Conservation (phyloP, 2,888 invertebrate species). For the Cosmia trapezina region DNA sequence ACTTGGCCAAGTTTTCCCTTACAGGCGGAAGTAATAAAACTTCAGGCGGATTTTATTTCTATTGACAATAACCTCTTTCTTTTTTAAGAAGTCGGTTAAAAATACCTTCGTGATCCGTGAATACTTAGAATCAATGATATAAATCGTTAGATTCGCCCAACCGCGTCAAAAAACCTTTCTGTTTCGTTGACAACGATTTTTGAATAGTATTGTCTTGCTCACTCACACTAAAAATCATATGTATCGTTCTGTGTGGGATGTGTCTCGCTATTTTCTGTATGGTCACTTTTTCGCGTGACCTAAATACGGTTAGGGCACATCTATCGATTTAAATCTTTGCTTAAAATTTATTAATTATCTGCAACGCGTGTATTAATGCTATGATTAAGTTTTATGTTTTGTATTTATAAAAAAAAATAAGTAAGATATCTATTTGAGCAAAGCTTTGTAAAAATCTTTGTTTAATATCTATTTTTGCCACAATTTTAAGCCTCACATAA, state of each 20-base stretch:
- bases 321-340: neutral
- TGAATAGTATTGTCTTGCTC: neutral
- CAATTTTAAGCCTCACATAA: conserved; percentile 50
- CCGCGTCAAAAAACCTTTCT: neutral
- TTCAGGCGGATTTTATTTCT: neutral
- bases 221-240: neutral
- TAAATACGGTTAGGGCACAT: neutral
- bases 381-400: neutral
- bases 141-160: neutral
- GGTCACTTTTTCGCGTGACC: neutral
- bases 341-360: neutral
- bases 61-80: neutral
- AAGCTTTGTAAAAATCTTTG: conserved; percentile 27
- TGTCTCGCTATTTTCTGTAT: too few species aligned
- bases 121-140: neutral
- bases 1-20: neutral
- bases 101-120: neutral
- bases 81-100: too few species aligned
- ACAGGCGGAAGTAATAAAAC: neutral
- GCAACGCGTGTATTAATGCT: neutral
- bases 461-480: neutral
- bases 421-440: conserved; percentile 40
- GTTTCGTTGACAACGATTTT: neutral
- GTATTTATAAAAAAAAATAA: conserved; percentile 10
- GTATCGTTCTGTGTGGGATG: neutral